Evolutionary conservation across 2,797 vertebrate species (phyloP).

Genomic region (Lagorchestes hirsutus): DNA sequence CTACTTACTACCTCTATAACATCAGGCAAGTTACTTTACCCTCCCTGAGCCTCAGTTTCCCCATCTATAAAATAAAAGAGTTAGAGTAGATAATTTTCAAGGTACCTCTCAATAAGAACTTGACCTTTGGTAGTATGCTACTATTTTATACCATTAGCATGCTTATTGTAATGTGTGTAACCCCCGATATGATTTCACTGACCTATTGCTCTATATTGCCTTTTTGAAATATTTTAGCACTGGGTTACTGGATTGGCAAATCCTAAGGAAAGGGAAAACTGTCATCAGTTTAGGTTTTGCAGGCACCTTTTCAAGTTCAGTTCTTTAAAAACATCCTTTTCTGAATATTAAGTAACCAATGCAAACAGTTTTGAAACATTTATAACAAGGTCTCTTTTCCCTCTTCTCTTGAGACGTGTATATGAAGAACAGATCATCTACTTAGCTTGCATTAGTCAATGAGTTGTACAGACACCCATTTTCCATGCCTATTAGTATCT

Average conservation of each 20-base stretch:
- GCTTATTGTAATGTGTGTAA: background rate
- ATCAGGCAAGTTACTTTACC: background rate
- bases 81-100: background rate
- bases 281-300: background rate
- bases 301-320: background rate
- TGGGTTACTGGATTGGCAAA: background rate
- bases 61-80: background rate
- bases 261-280: background rate
- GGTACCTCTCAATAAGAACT: background rate
- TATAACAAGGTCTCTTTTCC: background rate
- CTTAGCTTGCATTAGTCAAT: background rate
- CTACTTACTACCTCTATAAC: background rate
- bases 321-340: background rate
- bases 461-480: background rate
- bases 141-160: background rate
- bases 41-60: background rate
- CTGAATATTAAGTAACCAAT: background rate
- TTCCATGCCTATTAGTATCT: background rate
- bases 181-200: background rate
- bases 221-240: background rate
- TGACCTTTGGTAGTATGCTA: background rate
- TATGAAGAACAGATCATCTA: background rate
- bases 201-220: background rate
- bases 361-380: background rate
- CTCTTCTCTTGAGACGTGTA: background rate